Base-by-base conservation (phyloP, 2,888 invertebrate species). In the Anodontia alba region DNA sequence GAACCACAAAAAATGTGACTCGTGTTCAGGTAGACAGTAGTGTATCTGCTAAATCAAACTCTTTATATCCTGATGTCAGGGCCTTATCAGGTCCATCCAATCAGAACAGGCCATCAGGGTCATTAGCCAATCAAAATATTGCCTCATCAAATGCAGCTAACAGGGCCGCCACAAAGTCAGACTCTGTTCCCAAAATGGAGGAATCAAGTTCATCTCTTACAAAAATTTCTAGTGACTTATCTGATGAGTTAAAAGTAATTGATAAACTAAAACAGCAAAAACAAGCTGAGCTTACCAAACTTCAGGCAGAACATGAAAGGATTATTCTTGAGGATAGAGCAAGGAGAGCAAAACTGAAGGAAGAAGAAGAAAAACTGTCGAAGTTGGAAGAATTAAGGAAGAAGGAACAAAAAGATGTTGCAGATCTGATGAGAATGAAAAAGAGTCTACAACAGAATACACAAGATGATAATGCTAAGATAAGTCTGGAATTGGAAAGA, bases 291-390 rank as follows among this genome's bases (percentile, higher is more conserved):
- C 51, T 88, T 36, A 46, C 70, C 5, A 77, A 80, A 38, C 76
- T 86, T 31, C 79, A 88, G 49, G 71, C 73, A 36, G 83, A 89
- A 68, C 80, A 80, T 66, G 95, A 89, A 0, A 81, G 73, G 29
- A 78, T 90, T 66, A 31, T 73, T 1, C 51, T 74, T 49, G 89
- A 89, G 73, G 81, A 87, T 31, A 95, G 95, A 93, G 95, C 96
- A 89, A 89, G 96, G 43, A 95, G 96, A 8, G 95, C 95, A 75
- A 96, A 95, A 75, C 57, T 90, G 73, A 80, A 80, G 62, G 68
- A 76, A 7, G 88, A 89, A 67, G 86, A 88, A 51, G 67, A 83
- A 66, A 79, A 68, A 67, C 57, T 87, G 23, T 83, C 80, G n/a
- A 76, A 82, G 31, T 67, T 90, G 51, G 90, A 89, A 77, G 74